Percentiles rank a stretch among this genome's conserved stretches.
These are phyloP conservation scores for Ciconia boyciana DNA, from an alignment of 2,113 vertebrate species.

Conservation along the genomic window DNA sequence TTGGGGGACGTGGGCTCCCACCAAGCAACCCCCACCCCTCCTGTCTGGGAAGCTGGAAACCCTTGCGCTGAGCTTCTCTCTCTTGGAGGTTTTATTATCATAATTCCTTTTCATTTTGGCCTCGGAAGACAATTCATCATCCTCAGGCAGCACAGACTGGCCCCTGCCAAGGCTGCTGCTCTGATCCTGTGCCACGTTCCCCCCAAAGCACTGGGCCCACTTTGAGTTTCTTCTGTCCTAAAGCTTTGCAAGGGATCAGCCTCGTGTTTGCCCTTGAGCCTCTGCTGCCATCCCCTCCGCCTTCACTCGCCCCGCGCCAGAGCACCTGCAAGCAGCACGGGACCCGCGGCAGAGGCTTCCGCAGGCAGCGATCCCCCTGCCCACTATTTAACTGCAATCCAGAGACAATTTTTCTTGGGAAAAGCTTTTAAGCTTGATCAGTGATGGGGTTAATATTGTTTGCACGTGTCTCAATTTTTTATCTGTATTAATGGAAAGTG, in stretches of 20 bases:
- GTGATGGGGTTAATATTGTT: conserved; percentile 65
- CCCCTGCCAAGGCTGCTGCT: not conserved
- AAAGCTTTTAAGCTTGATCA: conserved; percentile 63
- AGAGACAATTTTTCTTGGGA: conserved; percentile 28
- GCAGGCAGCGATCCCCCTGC: not conserved
- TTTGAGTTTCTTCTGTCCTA: not conserved
- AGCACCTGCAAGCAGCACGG: not conserved
- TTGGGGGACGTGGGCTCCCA: not conserved
- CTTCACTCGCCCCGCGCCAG: not conserved
- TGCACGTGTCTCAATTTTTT: conserved; percentile 51
- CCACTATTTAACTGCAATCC: conserved; percentile 26
- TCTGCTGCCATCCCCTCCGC: not conserved
- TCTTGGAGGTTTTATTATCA: not conserved
- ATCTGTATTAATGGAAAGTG: conserved; percentile 45
- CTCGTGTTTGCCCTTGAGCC: not conserved
- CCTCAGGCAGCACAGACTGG: not conserved
- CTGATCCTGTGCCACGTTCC: not conserved
- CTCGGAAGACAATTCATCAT: not conserved
- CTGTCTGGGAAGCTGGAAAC: not conserved
- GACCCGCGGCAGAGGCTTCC: not conserved
- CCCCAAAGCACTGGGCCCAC: not conserved
- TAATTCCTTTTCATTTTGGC: not conserved
- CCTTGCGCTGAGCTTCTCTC: not conserved
- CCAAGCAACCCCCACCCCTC: not conserved
- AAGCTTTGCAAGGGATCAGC: not conserved